These are phyloP conservation scores for Nematostella vectensis DNA, from an alignment of 92 coral and sea anemone genomes.

Conservation along the genomic window DNA sequence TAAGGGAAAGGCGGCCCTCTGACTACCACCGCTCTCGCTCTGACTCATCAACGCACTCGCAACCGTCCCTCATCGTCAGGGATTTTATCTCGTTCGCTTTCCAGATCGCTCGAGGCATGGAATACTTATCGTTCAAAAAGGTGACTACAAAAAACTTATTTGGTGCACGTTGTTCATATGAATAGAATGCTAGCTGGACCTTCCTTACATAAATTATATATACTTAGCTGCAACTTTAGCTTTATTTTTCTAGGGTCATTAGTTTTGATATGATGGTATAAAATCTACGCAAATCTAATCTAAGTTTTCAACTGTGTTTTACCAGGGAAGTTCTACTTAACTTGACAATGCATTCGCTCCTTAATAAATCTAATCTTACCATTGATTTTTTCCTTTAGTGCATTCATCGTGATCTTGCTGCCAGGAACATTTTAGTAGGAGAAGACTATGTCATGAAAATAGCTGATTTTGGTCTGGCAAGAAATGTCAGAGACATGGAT, in stretches of 20 bases:
- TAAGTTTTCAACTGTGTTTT: too few species aligned
- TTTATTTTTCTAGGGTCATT: too few species aligned
- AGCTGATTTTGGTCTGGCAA: slow-evolving; percentile 97
- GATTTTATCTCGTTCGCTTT: slow-evolving; percentile 93
- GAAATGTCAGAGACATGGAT: slow-evolving; percentile 87
- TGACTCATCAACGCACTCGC: slow-evolving; percentile 29
- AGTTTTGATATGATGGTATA: too few species aligned
- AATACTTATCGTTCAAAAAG: slow-evolving; percentile 72
- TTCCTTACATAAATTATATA: too few species aligned
- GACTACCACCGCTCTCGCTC: slow-evolving; percentile 48
- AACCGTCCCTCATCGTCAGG: slow-evolving; percentile 65
- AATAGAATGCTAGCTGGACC: too few species aligned
- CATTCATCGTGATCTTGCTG: slow-evolving; percentile 93
- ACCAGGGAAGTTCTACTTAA: too few species aligned
- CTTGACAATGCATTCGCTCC: too few species aligned
- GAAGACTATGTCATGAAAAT: slow-evolving; percentile 96
- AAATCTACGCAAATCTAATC: too few species aligned
- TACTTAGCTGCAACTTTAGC: too few species aligned
- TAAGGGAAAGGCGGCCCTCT: slow-evolving; percentile 87
- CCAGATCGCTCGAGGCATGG: slow-evolving; percentile 97
- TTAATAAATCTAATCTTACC: too few species aligned
- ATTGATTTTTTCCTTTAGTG: slow-evolving; percentile 46
- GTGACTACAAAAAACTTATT: too few species aligned
- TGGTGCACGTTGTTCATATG: too few species aligned
- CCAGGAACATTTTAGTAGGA: slow-evolving; percentile 90